These are phyloP conservation scores for Carterocephalus palaemon DNA, from an alignment of 2,888 invertebrate species.

Conservation along the genomic window DNA sequence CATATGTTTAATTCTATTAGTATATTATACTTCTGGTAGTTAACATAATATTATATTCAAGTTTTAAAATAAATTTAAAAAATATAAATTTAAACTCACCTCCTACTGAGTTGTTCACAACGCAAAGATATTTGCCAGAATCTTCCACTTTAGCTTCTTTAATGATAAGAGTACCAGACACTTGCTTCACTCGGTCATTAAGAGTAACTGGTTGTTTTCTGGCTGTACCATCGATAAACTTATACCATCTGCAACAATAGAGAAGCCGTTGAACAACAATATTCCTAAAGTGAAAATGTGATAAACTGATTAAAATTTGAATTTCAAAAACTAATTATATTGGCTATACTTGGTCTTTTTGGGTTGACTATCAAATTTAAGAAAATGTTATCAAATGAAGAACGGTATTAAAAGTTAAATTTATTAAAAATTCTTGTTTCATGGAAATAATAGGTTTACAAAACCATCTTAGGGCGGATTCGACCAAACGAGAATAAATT, in stretches of 20 bases:
- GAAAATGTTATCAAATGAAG: no score
- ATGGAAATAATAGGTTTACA: no score
- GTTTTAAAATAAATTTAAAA: not conserved
- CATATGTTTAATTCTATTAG: not conserved
- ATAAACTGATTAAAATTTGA: no score
- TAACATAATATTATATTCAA: no score
- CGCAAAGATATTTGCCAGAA: constrained; percentile 95
- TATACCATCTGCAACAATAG: constrained; percentile 93
- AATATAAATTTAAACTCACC: constrained; percentile 51
- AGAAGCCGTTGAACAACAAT: constrained; percentile 49
- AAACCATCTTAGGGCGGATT: no score
- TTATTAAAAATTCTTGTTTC: no score
- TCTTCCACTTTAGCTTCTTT: constrained; percentile 94
- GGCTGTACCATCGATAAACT: constrained; percentile 92
- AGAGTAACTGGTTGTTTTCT: constrained; percentile 93
- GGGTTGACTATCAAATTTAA: no score
- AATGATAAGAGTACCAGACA: constrained; percentile 95
- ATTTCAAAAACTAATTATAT: no score
- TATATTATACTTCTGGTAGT: not conserved
- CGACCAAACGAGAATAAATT: no score
- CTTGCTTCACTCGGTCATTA: constrained; percentile 93
- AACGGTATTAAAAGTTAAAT: no score
- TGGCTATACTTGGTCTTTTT: no score
- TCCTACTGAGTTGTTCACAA: constrained; percentile 96
- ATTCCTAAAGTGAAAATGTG: no score